Percentiles rank a stretch among this genome's conserved stretches.
phyloP scores from a whole-genome alignment of 2,888 invertebrate species.

The Oscheius sp. region DNA sequence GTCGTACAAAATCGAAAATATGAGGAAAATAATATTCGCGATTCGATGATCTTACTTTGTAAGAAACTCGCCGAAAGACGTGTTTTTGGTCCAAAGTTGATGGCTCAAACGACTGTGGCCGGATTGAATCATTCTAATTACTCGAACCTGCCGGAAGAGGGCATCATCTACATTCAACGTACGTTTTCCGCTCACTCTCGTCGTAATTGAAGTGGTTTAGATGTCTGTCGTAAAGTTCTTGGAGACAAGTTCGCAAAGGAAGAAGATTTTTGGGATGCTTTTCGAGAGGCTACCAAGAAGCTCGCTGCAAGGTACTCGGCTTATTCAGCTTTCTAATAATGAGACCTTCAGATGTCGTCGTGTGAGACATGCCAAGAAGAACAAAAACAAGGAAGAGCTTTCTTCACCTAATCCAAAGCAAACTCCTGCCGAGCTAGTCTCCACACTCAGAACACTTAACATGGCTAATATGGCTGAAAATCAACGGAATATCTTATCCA shows the following conservation, averaged over 20 bases:
- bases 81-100: conserved; percentile 68
- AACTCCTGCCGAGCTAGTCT: conserved; percentile 1
- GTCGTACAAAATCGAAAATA: conserved; percentile 65
- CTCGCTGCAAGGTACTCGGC: conserved; percentile 57
- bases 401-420: conserved; percentile 12
- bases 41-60: conserved; percentile 68
- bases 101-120: conserved; percentile 69
- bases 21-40: conserved; percentile 64
- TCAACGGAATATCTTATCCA: not conserved
- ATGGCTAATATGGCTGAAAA: conserved; percentile 16
- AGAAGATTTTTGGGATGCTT: conserved; percentile 69
- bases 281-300: conserved; percentile 69
- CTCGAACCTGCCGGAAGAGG: conserved; percentile 67
- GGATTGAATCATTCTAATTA: conserved; percentile 70
- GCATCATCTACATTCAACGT: conserved; percentile 70
- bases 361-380: conserved; percentile 68
- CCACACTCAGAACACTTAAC: conserved; percentile 20
- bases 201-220: conserved; percentile 38
- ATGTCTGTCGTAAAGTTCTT: conserved; percentile 67
- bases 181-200: conserved; percentile 11
- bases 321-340: too few species aligned
- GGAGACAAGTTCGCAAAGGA: conserved; percentile 56
- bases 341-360: conserved; percentile 58
- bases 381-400: conserved; percentile 49
- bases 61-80: conserved; percentile 70